Percentiles rank a stretch among this genome's conserved stretches.
These are phyloP conservation scores for Leptura quadrifasciata DNA, from an alignment of 2,888 invertebrate species.

Conservation along the genomic window DNA sequence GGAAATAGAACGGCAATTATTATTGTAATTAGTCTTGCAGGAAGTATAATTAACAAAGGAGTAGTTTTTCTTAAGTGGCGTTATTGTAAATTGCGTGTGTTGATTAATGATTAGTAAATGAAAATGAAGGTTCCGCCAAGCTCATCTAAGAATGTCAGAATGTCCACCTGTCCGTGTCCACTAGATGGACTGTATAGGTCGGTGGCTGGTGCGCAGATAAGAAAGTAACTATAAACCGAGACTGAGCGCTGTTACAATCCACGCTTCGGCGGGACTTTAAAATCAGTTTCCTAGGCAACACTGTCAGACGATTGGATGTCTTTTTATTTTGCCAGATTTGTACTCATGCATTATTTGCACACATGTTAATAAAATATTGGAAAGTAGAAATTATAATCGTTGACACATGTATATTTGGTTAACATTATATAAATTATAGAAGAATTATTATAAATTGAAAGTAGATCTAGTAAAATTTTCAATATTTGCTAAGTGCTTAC, in stretches of 20 bases:
- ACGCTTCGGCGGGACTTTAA: slow-evolving; percentile 71
- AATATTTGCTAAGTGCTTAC: too few species aligned
- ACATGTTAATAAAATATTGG: too few species aligned
- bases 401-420: too few species aligned
- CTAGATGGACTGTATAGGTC: slow-evolving; percentile 62
- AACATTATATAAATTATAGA: too few species aligned
- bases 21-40: slow-evolving; percentile 49
- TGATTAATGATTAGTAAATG: slow-evolving; percentile 62
- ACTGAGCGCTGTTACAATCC: slow-evolving; percentile 70
- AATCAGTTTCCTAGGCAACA: slow-evolving; percentile 49
- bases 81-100: slow-evolving; percentile 61
- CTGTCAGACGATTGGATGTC: slow-evolving; percentile 41
- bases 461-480: too few species aligned
- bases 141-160: slow-evolving; percentile 61
- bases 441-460: too few species aligned
- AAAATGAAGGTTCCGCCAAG: slow-evolving; percentile 58
- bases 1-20: slow-evolving; percentile 52
- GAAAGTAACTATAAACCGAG: slow-evolving; percentile 70
- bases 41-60: slow-evolving; percentile 53
- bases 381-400: too few species aligned
- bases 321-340: slow-evolving; percentile 22
- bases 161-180: slow-evolving; percentile 65
- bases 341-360: too few species aligned
- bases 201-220: slow-evolving; percentile 63
- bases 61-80: slow-evolving; percentile 55